Percentiles rank a stretch among this genome's conserved stretches.
Evolutionary conservation across 1,140 invertebrate genomes (phyloP).

Genomic region (Rhagoletis pomonella): DNA sequence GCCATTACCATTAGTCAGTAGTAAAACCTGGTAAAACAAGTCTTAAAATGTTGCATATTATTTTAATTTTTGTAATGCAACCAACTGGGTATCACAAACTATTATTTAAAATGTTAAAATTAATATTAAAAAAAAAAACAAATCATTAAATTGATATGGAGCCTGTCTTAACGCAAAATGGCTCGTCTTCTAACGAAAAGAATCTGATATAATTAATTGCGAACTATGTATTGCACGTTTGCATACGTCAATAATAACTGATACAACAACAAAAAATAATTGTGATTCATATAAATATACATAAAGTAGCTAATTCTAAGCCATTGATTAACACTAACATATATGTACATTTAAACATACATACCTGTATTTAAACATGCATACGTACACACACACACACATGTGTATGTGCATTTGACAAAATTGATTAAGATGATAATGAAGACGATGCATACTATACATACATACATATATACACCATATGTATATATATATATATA

Average conservation of each 20-base stretch:
- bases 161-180: constrained; percentile 24
- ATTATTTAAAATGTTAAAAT: constrained; percentile 16
- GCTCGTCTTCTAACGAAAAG: constrained; percentile 4
- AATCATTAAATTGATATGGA: constrained; percentile 3
- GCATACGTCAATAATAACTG: constrained; percentile 31
- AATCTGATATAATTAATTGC: background rate
- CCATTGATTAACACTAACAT: background rate
- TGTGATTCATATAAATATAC: constrained; percentile 37
- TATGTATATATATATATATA: no score
- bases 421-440: background rate
- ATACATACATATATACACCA: no score
- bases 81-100: constrained; percentile 47
- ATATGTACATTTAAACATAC: background rate
- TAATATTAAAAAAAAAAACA: background rate
- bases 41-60: constrained; percentile 9
- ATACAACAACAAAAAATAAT: constrained; percentile 37
- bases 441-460: background rate
- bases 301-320: constrained; percentile 26
- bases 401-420: background rate
- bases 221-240: background rate
- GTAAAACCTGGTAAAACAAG: constrained; percentile 3
- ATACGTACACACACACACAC: background rate
- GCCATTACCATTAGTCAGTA: constrained; percentile 45
- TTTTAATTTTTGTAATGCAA: constrained; percentile 27
- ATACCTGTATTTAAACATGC: constrained; percentile 5